Evolutionary conservation across 2,113 vertebrate species (phyloP), one percentile per base, ranked within the genome.

Genomic region (Haemorhous mexicanus): DNA sequence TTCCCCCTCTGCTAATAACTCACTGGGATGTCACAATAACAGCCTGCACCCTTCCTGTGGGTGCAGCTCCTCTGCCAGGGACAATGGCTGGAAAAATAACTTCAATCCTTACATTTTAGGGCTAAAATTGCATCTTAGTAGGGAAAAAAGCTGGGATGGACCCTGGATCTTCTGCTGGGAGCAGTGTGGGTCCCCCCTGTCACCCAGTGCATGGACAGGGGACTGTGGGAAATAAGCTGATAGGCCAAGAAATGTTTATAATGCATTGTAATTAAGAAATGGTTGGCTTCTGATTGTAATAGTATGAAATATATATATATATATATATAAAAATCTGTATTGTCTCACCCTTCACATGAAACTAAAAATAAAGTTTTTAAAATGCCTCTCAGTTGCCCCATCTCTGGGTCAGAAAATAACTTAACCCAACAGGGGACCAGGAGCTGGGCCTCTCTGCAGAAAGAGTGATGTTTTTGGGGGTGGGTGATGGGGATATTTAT

Each of bases 81-180:
- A 82, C 72, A 62, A 32, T 3, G 5, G n/a, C 67, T 39, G 6
- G 49, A 11, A 56, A 93, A 91, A 32, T 1, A 7, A 83, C 23
- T 19, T 3, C 33, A 74, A 28, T n/a, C 11, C 12, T 3, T 3
- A 2, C 3, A 1, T 35, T 23, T 3, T 14, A 30, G 32, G 44
- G 30, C 21, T 28, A 41, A 32, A 64, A 33, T 22, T 28, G 32
- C 9, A 11, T 20, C 3, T 63, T 3, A 0, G 10, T 0, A 4
- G 14, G 30, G 49, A 11, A 66, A 66, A 53, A 75, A 4, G 10
- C 16, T 56, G 79, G 10, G 20, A 33, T 72, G 23, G 46, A 26
- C 7, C 12, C 33, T 1, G 3, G 44, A 35, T 49, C 16, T 41
- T 35, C 26, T 30, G 6, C 27, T 15, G 27, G 78, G 66, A 93